Base-by-base conservation (phyloP, 2,888 invertebrate genomes). In the Geotrupes spiniger region DNA sequence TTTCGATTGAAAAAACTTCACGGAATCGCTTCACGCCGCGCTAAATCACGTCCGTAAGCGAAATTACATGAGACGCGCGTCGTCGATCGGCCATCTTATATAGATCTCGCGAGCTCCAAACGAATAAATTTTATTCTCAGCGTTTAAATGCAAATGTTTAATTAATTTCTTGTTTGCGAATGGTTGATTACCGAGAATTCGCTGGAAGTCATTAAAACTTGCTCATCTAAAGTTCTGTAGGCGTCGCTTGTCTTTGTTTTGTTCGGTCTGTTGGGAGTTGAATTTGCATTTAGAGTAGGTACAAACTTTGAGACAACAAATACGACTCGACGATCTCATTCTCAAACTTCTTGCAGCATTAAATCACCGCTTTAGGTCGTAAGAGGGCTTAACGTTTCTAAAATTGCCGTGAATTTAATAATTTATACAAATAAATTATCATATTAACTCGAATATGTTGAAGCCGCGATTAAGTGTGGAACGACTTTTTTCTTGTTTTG, bases 211-310 rank as follows among this genome's bases (percentile, higher is more conserved):
- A 56, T 59, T 59, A 59, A 59, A 58, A 54, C 57, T 58, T 59
- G 46, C 53, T 57, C 54, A 51, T 56, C 55, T 52, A 42, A 57
- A 59, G 57, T 53, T 57, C 46, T 40, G 54, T 49, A 56, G 53
- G 57, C 57, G 54, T 50, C 57, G 51, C 51, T 51, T 48, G 54
- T 56, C 57, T 54, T 60, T 63, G 63, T 63, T 65, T 68, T 66
- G 64, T 63, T 68, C 64, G 63, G 62, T 60, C 60, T 59, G 59
- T 53, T 57, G 59, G 58, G 58, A 57, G 60, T 58, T 53, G 63
- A 66, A 70, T 70, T 70, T 70, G 66, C 70, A 70, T 70, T 69
- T 70, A 69, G 65, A 70, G 66, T 67, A 66, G 67, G 66, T 67
- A 66, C 66, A 67, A 70, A 70, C 60, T 70, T 69, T 65, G 63